phyloP scores from a whole-genome alignment of 2,113 vertebrate genomes.

The Hippocampus guttulatus region DNA sequence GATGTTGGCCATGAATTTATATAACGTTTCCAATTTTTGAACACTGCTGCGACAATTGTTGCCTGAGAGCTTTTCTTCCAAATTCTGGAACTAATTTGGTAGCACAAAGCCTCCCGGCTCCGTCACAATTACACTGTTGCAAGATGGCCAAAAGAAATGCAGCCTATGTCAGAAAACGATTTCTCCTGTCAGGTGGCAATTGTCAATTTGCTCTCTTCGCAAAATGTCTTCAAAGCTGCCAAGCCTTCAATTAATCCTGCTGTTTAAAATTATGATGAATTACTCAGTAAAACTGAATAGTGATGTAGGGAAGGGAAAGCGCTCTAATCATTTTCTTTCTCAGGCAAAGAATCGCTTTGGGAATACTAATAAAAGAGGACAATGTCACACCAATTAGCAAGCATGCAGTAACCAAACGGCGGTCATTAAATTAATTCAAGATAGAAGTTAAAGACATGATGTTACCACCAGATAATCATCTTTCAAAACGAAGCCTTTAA shows the following conservation, averaged over 20 bases:
- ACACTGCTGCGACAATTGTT: neutral
- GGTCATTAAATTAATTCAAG: slow-evolving; percentile 4
- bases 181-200: neutral
- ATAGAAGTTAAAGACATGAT: neutral
- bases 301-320: neutral
- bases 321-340: neutral
- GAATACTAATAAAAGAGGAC: slow-evolving; percentile 13
- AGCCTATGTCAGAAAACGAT: neutral
- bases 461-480: neutral
- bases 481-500: neutral
- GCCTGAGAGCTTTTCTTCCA: neutral
- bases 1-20: neutral
- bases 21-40: neutral
- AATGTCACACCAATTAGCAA: slow-evolving; percentile 6
- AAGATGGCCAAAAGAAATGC: neutral
- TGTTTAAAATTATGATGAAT: neutral
- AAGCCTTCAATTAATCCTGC: neutral
- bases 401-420: slow-evolving; percentile 7
- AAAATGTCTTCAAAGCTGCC: neutral
- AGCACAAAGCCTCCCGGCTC: neutral
- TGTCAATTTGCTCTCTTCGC: neutral
- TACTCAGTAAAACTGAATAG: slow-evolving; percentile 1
- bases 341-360: slow-evolving; percentile 1
- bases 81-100: slow-evolving; percentile 4
- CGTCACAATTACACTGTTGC: neutral